These are phyloP conservation scores for Pygoscelis adeliae DNA, from an alignment of 2,113 vertebrate species.

Conservation along the genomic window DNA sequence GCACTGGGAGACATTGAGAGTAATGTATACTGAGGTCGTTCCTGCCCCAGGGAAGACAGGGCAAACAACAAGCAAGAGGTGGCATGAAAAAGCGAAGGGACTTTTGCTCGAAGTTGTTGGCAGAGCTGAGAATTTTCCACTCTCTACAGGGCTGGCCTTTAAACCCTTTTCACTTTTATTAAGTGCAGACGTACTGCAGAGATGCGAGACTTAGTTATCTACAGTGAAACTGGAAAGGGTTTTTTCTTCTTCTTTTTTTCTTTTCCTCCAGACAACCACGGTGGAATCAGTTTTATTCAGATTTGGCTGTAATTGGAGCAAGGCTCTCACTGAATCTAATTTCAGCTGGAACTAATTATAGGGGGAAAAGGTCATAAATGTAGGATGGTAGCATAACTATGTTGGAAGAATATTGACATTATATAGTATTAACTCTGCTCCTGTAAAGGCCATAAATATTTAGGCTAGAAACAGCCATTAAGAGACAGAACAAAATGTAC, in stretches of 20 bases:
- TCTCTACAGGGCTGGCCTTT: conserved; percentile 18
- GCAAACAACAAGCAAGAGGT: background rate
- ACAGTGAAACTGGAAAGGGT: background rate
- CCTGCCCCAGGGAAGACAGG: background rate
- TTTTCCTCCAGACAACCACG: background rate
- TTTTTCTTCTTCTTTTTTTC: background rate
- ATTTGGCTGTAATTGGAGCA: conserved; percentile 77
- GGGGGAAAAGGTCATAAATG: conserved; percentile 77
- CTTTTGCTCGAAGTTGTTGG: background rate
- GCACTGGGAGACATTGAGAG: background rate
- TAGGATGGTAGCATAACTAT: conserved; percentile 63
- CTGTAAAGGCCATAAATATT: conserved; percentile 63
- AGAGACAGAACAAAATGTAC: conserved; percentile 42
- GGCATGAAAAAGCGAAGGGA: background rate
- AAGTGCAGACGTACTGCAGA: conserved; percentile 32
- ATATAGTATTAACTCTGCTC: conserved; percentile 65
- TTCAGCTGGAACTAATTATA: conserved; percentile 80
- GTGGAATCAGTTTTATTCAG: conserved; percentile 78
- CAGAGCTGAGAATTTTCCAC: background rate
- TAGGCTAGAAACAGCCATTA: conserved; percentile 40
- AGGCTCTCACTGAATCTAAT: conserved; percentile 77
- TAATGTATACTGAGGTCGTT: rapidly evolving
- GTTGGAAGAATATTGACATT: conserved; percentile 72
- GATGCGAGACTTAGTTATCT: conserved; percentile 7
- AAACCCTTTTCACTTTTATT: conserved; percentile 44